These are phyloP conservation scores for Hemibagrus wyckioides DNA, from an alignment of 2,113 vertebrate genomes.

Conservation along the genomic window DNA sequence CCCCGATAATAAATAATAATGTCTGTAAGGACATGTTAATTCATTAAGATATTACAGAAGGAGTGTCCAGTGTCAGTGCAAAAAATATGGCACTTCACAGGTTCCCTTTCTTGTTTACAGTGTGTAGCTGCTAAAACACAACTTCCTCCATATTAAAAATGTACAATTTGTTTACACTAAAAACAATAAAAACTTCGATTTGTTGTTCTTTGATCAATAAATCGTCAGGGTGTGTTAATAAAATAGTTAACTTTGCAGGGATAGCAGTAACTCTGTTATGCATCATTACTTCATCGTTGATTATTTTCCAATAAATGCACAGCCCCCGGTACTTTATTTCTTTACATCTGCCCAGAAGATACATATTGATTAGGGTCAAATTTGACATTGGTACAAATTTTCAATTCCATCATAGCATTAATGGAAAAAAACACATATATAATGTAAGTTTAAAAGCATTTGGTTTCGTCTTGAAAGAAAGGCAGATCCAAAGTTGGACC, in stretches of 20 bases:
- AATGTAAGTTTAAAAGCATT: not conserved
- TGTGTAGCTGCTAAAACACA: not conserved
- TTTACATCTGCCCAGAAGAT: not conserved
- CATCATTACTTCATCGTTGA: not conserved
- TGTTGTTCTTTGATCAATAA: not conserved
- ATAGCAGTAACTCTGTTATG: not conserved
- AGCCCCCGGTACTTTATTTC: not conserved
- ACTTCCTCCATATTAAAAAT: not conserved
- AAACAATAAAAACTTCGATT: not conserved
- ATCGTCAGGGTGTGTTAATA: not conserved
- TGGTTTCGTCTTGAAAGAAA: not conserved
- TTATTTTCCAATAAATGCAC: not conserved
- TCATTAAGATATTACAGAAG: not conserved
- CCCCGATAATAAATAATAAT: too few relatives aligned
- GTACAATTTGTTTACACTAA: not conserved
- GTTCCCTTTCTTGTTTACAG: not conserved
- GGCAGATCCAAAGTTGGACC: slow-evolving; percentile 1
- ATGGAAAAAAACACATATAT: too few relatives aligned
- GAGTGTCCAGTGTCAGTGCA: not conserved
- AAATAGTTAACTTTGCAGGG: not conserved
- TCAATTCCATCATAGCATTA: too few relatives aligned
- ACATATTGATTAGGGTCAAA: not conserved
- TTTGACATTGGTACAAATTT: not conserved
- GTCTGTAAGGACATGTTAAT: not conserved
- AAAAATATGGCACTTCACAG: not conserved